Percentiles rank a stretch among this genome's conserved stretches.
These are phyloP conservation scores for Meiosimyza decipiens DNA, from an alignment of 2,888 invertebrate genomes.

Conservation along the genomic window DNA sequence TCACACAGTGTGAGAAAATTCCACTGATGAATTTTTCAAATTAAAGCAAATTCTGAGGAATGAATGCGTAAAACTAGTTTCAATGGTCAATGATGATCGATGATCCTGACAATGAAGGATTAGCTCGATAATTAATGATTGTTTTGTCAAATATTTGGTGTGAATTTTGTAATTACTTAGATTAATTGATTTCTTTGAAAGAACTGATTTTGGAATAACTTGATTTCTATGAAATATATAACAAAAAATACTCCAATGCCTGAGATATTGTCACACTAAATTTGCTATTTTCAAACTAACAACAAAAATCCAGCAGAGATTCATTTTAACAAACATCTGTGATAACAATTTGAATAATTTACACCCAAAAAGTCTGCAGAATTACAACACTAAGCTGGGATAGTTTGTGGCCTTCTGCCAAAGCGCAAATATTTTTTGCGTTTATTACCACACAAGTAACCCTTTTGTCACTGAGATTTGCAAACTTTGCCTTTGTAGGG, in stretches of 20 bases:
- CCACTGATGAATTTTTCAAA: constrained; percentile 46
- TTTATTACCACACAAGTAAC: constrained; percentile 53
- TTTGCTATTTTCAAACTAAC: background rate
- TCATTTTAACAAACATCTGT: background rate
- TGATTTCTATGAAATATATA: no score
- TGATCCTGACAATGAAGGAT: constrained; percentile 51
- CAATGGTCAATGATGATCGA: constrained; percentile 34
- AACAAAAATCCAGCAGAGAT: background rate
- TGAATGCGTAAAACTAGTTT: constrained; percentile 26
- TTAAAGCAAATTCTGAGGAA: constrained; percentile 38
- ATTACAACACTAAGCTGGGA: constrained; percentile 29
- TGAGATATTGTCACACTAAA: no score
- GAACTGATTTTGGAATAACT: background rate
- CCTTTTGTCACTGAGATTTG: constrained; percentile 48
- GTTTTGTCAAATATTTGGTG: constrained; percentile 44
- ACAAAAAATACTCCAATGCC: no score
- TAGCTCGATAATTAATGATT: constrained; percentile 61
- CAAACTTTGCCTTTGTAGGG: background rate
- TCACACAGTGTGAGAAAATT: constrained; percentile 58
- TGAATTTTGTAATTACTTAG: constrained; percentile 39
- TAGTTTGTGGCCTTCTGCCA: constrained; percentile 20
- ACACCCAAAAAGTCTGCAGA: constrained; percentile 7
- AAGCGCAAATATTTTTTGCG: constrained; percentile 27
- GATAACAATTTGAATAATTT: constrained; percentile 15
- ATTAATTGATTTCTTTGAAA: constrained; percentile 4